Evolutionary conservation across 2,113 vertebrate genomes (phyloP).

Genomic region (Mobula birostris): DNA sequence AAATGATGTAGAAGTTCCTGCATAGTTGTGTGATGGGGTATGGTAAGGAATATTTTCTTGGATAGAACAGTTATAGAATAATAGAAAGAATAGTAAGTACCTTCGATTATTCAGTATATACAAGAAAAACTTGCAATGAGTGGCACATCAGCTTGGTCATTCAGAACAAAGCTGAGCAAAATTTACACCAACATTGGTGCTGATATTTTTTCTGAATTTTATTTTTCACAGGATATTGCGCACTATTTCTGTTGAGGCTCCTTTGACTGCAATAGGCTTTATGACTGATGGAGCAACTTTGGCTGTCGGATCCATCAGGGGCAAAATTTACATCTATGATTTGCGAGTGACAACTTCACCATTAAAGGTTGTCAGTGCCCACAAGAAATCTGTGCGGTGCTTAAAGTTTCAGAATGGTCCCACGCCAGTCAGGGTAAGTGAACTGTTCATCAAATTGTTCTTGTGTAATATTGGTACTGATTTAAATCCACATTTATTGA

Average conservation of each 20-base stretch:
- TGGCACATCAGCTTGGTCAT: background rate
- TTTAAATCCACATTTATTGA: background rate
- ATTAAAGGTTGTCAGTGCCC: conserved; percentile 70
- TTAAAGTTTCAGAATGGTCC: conserved; percentile 74
- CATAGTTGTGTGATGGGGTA: background rate
- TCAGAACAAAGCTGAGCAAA: background rate
- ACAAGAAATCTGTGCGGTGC: conserved; percentile 89
- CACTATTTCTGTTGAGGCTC: conserved; percentile 74
- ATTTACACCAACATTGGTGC: background rate
- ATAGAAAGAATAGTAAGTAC: background rate
- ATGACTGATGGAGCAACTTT: conserved; percentile 81
- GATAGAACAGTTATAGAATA: background rate
- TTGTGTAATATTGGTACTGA: background rate
- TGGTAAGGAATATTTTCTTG: background rate
- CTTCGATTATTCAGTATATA: too few relatives aligned
- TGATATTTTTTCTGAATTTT: background rate
- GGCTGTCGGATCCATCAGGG: conserved; percentile 82
- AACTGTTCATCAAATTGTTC: background rate
- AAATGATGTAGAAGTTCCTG: background rate
- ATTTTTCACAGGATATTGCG: conserved; percentile 59
- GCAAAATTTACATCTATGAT: conserved; percentile 86
- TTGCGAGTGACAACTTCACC: conserved; percentile 81
- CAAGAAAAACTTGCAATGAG: background rate
- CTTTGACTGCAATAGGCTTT: conserved; percentile 86
- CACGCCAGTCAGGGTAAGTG: conserved; percentile 66